Evolutionary conservation across 2,113 vertebrate genomes (phyloP).

Genomic region (Aptenodytes patagonicus): DNA sequence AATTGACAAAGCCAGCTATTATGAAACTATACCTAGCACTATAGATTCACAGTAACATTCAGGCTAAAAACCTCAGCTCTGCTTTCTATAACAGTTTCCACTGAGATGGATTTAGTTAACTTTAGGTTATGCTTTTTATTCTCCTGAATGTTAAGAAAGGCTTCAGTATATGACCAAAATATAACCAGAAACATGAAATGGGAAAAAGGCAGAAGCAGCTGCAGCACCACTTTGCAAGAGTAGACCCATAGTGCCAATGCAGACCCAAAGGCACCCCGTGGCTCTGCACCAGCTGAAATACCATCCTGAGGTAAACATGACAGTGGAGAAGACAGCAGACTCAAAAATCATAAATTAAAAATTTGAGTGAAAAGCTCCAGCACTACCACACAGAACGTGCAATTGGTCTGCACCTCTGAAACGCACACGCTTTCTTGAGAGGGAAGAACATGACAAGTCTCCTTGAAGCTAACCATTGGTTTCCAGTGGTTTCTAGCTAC

Average conservation of each 20-base stretch:
- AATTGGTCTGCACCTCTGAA: background rate
- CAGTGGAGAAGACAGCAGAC: background rate
- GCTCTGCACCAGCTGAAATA: background rate
- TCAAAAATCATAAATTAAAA: background rate
- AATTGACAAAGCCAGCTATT: background rate
- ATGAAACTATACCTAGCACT: background rate
- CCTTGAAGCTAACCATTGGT: background rate
- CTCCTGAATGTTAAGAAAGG: background rate
- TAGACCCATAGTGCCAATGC: rapidly evolving
- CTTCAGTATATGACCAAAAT: background rate
- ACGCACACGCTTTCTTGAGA: background rate
- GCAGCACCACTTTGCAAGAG: background rate
- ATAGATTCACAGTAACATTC: background rate
- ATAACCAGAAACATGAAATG: background rate
- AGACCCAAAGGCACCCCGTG: background rate
- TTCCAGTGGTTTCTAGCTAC: background rate
- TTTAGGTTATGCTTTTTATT: background rate
- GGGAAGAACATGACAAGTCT: background rate
- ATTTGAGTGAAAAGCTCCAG: background rate
- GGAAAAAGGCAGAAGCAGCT: background rate
- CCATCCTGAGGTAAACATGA: rapidly evolving
- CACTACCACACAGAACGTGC: background rate
- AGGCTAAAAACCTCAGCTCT: background rate
- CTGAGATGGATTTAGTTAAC: background rate
- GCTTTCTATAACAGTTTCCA: background rate